phyloP scores from a whole-genome alignment of 2,797 vertebrate genomes.

The Momotus momota region DNA sequence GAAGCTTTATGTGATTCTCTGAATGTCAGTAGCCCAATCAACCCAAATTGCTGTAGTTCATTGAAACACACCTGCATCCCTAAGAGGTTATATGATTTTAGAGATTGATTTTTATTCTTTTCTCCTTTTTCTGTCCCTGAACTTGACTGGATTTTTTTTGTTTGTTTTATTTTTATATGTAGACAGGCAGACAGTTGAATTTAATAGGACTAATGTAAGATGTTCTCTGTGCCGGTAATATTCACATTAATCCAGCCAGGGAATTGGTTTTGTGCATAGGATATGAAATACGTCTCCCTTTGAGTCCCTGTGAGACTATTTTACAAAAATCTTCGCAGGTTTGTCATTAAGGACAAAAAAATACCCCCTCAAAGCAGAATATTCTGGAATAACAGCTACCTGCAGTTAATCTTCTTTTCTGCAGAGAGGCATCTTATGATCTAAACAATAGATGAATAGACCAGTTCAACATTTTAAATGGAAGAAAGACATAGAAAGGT shows the following conservation, averaged over 20 bases:
- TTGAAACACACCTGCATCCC: constrained; percentile 72
- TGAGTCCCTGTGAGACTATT: constrained; percentile 70
- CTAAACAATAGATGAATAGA: constrained; percentile 34
- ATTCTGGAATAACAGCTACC: constrained; percentile 67
- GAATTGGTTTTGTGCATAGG: constrained; percentile 77
- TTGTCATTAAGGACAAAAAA: constrained; percentile 70
- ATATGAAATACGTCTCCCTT: constrained; percentile 73
- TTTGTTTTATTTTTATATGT: constrained; percentile 70
- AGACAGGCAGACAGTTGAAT: constrained; percentile 65
- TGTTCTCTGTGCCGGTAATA: constrained; percentile 70
- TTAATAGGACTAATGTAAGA: constrained; percentile 74
- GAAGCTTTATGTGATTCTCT: constrained; percentile 67
- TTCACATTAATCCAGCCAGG: constrained; percentile 76
- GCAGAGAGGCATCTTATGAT: constrained; percentile 32
- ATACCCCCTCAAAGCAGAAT: constrained; percentile 54
- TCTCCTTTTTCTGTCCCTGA: constrained; percentile 22
- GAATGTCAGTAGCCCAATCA: constrained; percentile 74
- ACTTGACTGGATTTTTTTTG: constrained; percentile 18
- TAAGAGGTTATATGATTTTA: constrained; percentile 75
- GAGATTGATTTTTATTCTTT: constrained; percentile 67
- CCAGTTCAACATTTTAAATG: constrained; percentile 52
- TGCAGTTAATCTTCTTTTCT: constrained; percentile 55
- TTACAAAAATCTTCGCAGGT: constrained; percentile 72
- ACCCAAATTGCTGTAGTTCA: constrained; percentile 73
- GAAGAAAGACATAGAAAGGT: not conserved